These are phyloP conservation scores for Chionodraco myersi DNA, from an alignment of 2,113 vertebrate genomes.

Conservation along the genomic window DNA sequence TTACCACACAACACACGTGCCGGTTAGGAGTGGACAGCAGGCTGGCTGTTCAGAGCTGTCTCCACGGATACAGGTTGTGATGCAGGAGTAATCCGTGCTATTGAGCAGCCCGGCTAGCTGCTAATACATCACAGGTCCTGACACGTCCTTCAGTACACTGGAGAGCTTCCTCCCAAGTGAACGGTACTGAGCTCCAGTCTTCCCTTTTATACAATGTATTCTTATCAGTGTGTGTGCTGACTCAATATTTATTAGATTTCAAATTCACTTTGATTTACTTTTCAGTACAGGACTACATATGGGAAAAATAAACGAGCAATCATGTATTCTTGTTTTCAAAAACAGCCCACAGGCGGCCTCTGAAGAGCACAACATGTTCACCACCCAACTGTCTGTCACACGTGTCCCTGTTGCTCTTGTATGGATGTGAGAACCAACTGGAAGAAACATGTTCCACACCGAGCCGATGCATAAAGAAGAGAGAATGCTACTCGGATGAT, in stretches of 20 bases:
- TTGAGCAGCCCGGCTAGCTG: constrained; percentile 34
- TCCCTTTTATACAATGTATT: constrained; percentile 4
- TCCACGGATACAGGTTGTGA: constrained; percentile 15
- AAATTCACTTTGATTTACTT: not conserved
- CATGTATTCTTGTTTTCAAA: not conserved
- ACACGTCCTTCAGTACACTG: constrained; percentile 43
- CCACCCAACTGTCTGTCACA: constrained; percentile 50
- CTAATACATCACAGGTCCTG: constrained; percentile 48
- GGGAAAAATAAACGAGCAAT: not conserved
- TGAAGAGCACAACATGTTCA: constrained; percentile 39
- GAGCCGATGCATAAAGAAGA: not conserved
- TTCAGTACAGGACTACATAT: not conserved
- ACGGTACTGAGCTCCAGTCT: not conserved
- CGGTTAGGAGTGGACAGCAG: constrained; percentile 10
- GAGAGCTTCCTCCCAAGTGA: constrained; percentile 27
- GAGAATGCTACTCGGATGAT: not conserved
- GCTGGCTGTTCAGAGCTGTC: constrained; percentile 13
- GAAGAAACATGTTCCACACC: constrained; percentile 1
- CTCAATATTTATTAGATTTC: not conserved
- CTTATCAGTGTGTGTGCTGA: not conserved
- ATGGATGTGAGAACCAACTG: constrained; percentile 30
- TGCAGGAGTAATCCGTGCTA: constrained; percentile 52
- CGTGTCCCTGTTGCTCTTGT: constrained; percentile 32
- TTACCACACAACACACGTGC: constrained; percentile 27
- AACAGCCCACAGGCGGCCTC: not conserved